Evolutionary conservation across 1,140 invertebrate species (phyloP), one percentile per base, ranked within the genome.

Genomic region (Nephila pilipes): DNA sequence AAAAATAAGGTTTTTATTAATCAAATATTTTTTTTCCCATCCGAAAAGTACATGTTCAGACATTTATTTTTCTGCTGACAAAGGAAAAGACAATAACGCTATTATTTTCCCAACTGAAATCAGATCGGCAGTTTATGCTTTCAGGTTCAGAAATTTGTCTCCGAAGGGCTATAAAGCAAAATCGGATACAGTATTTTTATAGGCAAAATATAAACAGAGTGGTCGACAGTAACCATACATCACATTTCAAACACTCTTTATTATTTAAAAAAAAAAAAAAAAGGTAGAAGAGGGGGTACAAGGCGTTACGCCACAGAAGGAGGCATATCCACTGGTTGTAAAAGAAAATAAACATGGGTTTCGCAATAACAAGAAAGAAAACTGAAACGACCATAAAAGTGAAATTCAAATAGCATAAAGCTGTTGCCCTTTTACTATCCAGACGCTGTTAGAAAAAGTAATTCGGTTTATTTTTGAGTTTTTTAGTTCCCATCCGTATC

Each of bases 301-400:
- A 46, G 46, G 4, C 8, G 4, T 46, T 10, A 18, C 14, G 29
- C 29, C 65, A 25, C 65, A 36, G 14, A 36, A 75, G 29, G 29
- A 29, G 65, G 65, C 29, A 75, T 75, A 75, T 36, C 3, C 65
- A 29, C 14, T 16, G 65, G 65, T 25, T 18, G 29, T 25, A 25
- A 75, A 65, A 32, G 16, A 75, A 75, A 75, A 75, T 75, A 75
- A 75, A 75, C 65, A 75, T 25, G 65, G 29, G 65, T 75, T 32
- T 36, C 25, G 65, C 65, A 75, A 75, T 75, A 75, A 75, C 25
- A 75, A 32, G 29, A 75, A 29, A 16, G 12, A 32, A 25, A 25
- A 75, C 2, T 75, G 65, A 75, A 75, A 75, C 29, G 25, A 32
- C 16, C 25, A 29, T 32, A 29, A 75, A 63, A 75, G 29, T 75